phyloP scores from a whole-genome alignment of 1,140 invertebrate genomes.

The Ceratina japonica region DNA sequence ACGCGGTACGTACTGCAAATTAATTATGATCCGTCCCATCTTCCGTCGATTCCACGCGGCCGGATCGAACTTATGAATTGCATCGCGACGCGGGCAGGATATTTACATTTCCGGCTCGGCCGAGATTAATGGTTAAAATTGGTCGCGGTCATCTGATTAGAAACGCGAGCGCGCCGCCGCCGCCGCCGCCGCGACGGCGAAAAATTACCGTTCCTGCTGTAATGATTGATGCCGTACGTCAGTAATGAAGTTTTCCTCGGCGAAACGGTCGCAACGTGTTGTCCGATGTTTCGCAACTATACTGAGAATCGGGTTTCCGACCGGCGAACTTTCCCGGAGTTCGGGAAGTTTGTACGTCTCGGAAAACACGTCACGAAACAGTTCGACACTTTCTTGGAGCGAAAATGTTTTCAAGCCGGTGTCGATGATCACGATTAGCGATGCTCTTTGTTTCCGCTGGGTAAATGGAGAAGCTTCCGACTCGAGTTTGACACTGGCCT shows the following conservation, averaged over 20 bases:
- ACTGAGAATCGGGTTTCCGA: background rate
- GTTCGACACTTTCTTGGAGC: background rate
- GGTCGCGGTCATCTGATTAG: background rate
- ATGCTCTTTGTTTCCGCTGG: background rate
- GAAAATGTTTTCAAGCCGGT: background rate
- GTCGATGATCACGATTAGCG: background rate
- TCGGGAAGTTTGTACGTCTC: no score
- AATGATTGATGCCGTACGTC: background rate
- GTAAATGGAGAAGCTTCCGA: background rate
- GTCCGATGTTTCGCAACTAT: background rate
- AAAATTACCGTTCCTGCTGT: background rate
- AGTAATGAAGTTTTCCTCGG: background rate
- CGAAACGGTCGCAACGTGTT: background rate
- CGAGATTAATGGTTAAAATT: background rate
- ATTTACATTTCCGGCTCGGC: no score
- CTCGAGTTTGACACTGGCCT: background rate
- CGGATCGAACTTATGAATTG: no score
- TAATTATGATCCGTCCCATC: background rate
- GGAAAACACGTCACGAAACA: no score
- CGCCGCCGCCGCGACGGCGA: no score
- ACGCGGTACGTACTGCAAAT: background rate
- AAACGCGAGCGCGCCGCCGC: background rate
- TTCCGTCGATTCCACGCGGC: background rate
- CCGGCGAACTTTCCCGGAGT: background rate
- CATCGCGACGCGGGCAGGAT: no score